Percentiles rank a stretch among this genome's conserved stretches.
Evolutionary conservation across 1,140 invertebrate species (phyloP).

Genomic region (Hetaerina americana): DNA sequence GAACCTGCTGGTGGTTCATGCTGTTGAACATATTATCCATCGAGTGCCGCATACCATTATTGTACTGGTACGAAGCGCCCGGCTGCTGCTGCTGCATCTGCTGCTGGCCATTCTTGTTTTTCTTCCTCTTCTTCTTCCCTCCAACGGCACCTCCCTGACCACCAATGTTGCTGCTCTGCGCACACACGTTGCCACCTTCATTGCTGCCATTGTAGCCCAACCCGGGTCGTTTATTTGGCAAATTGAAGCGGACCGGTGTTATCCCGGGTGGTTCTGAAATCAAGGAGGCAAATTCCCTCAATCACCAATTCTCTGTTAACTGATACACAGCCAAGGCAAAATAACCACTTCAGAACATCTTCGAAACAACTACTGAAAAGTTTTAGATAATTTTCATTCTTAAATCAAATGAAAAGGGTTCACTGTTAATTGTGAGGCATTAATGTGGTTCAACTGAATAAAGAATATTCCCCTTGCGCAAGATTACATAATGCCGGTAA

Average conservation of each 20-base stretch:
- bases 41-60: neutral
- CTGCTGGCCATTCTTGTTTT: slow-evolving; percentile 43
- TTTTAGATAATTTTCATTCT: no score
- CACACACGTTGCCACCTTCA: neutral
- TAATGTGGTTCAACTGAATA: no score
- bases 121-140: slow-evolving; percentile 60
- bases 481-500: no score
- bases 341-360: no score
- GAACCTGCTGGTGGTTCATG: neutral
- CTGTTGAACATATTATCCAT: neutral
- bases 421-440: no score
- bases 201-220: slow-evolving; percentile 27
- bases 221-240: slow-evolving; percentile 40
- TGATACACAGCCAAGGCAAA: no score
- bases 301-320: no score
- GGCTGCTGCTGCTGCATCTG: neutral
- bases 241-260: slow-evolving; percentile 38
- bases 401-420: no score
- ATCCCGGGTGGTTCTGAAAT: neutral
- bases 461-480: no score
- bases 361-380: no score
- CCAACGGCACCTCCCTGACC: slow-evolving; percentile 36
- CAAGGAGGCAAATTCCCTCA: neutral
- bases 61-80: neutral
- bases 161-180: neutral